Base-by-base conservation (phyloP, 2,113 vertebrate genomes). In the Chascanopsetta lugubris region DNA sequence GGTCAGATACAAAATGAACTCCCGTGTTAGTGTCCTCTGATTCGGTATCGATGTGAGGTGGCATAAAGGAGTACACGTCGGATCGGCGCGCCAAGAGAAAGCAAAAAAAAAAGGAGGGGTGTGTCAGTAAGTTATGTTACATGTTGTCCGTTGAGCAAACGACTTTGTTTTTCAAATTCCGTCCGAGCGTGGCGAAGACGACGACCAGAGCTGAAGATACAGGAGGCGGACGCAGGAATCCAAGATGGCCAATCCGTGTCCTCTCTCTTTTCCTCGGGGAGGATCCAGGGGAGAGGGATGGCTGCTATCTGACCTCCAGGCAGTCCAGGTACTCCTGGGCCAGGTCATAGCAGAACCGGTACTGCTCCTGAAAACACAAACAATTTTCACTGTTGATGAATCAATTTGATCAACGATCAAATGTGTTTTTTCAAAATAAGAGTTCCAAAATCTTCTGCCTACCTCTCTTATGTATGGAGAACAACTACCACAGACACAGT, bases 281-380 rank as follows among this genome's bases (percentile, higher is more conserved):
- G 26, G 48, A 43, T 4, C 22, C 4, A 59, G 24, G 4, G 2
- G 46, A 18, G 12, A 25, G 73, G 64, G 63, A 77, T 75, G n/a
- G 62, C 70, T 90, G 92, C 87, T 92, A 92, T 92, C 91, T 92
- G 77, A 90, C 88, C 26, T 93, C 91, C 62, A 91, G 50, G 72
- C 91, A 91, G 66, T 92, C 90, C 77, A 93, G 88, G 77, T 92
- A 93, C 76, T 93, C 91, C 86, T 91, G 85, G 69, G 87, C 89
- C 83, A 93, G 85, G 40, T 93, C 92, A 6, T 93, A 93, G 83
- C 91, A 93, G 91, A 93, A 93, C 22, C 90, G 88, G 70, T 93
- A 93, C 91, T 93, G 92, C 75, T 93, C 92, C 92, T 93, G 25
- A 8, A 55, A 69, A 50, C 12, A 80, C 45, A 58, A 30, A 18